Base-by-base conservation (phyloP, 92 coral and sea anemone genomes). In the Umimayanthus kanabou region DNA sequence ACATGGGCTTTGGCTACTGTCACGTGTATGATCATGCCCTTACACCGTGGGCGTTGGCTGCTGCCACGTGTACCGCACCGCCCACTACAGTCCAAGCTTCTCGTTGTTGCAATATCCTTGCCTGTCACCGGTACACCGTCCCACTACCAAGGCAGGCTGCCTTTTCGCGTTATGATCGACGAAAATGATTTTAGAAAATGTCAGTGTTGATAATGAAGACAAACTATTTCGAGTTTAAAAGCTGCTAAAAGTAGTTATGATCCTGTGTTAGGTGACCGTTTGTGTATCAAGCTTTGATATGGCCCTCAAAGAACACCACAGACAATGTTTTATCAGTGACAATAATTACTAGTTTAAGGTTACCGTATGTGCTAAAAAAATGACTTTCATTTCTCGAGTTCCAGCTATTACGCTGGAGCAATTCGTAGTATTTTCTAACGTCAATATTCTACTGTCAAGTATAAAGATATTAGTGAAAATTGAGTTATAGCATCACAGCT, bases 301-400 rank as follows among this genome's bases (percentile, higher is more conserved):
- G 9, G n/a, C 77, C 39, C 33, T 73, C 18, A 20, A 43, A 13
- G 79, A 75, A 20, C 15, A 75, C 23, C 45, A 75, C 77, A 73
- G 9, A 73, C 77, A 73, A 73, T 75, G 25, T 75, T 75, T 75
- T 75, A 61, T 61, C 26, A 61, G 69, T 61, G 69, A 61, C 26
- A 20, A 4, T 20, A 61, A 23, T 57, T 57, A 57, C 20, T 14
- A 57, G 23, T 23, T 57, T 4, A 57, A 15, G 69, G 7, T 61
- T 61, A 61, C 69, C 26, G 69, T 23, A 61, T 1, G 22, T 6
- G 30, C 15, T 23, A 16, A 37, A 75, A 37, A 20, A 75, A 14
- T 0, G 53, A 75, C 79, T 75, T 33, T 71, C 22, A 71, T 9
- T 26, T 29, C 39, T 28, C 29, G 74, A 70, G 15, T 70, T 22